Base-by-base conservation (phyloP, 2,113 vertebrate genomes). In the Orcinus orca region DNA sequence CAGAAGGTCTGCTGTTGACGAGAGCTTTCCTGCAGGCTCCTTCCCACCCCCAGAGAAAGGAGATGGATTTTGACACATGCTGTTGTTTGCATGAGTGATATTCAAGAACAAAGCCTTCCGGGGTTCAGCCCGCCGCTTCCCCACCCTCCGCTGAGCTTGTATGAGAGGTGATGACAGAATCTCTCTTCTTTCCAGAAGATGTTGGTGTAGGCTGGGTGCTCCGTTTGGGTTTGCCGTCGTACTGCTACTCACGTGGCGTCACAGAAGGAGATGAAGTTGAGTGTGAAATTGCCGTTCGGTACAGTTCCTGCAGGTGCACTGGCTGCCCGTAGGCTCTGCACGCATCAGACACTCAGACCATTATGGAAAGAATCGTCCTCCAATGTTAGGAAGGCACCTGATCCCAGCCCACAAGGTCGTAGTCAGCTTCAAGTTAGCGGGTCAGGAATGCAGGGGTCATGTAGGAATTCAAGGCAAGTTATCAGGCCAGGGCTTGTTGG, bases 111-210 rank as follows among this genome's bases (percentile, higher is more conserved):
- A 2, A 89, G 79, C 21, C 71, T 31, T 36, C 44, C 4, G 60
- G 0, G 25, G 47, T 9, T 11, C 29, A 29, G 65, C 31, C 41
- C 29, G 50, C 60, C 0, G 1, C 33, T 0, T 23, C 76, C 33
- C 21, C 4, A 1, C 14, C 31, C 26, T 7, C 31, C 1, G 0
- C 33, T 0, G 31, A 58, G 3, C 14, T 1, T 2, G 8, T 0
- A 31, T 21, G 87, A 47, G 68, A 31, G 73, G 17, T 2, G 15
- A 33, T 3, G 31, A 15, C 21, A 2, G 23, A 17, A 6, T 6
- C 80, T 50, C 38, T 0, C 20, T 41, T 15, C 94, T 80, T 21
- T 41, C 47, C 4, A 4, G 79, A 33, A 55, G 71, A 33, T n/a
- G 2, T 17, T 3, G 31, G 2, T 18, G 20, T 36, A 67, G 44